These are phyloP conservation scores for Axinella damicornis DNA, from an alignment of 37 sponge, comb jelly and placozoan genomes.

Conservation along the genomic window DNA sequence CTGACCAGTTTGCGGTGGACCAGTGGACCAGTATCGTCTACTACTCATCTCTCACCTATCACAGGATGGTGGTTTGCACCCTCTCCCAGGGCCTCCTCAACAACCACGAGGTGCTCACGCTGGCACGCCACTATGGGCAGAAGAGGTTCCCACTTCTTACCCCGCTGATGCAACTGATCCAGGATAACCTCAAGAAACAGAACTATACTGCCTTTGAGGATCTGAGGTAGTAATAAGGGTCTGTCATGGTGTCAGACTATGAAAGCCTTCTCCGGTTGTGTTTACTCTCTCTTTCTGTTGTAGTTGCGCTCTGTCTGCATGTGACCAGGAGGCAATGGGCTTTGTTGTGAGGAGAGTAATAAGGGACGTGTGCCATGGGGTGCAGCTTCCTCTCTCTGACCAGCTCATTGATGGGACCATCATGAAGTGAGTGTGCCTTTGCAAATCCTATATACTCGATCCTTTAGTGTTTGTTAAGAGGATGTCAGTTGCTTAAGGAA, in stretches of 20 bases:
- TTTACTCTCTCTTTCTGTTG: not conserved
- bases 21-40: too few relatives aligned
- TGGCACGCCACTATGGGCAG: slow-evolving; percentile 85
- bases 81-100: slow-evolving; percentile 73
- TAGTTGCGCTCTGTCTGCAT: slow-evolving; percentile 3
- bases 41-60: not conserved
- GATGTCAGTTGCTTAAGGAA: too few relatives aligned
- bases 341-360: slow-evolving; percentile 45
- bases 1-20: too few relatives aligned
- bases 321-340: slow-evolving; percentile 43
- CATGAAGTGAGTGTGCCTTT: slow-evolving; percentile 67
- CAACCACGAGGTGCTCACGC: slow-evolving; percentile 91
- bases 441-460: not conserved
- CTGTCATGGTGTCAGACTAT: not conserved
- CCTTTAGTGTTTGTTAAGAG: too few relatives aligned
- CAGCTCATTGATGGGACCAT: slow-evolving; percentile 79
- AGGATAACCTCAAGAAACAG: slow-evolving; percentile 58
- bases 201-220: slow-evolving; percentile 57
- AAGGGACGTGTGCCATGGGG: slow-evolving; percentile 30
- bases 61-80: slow-evolving; percentile 51
- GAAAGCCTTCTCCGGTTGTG: not conserved
- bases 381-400: slow-evolving; percentile 65
- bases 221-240: not conserved
- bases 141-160: slow-evolving; percentile 54
- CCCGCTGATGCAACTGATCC: slow-evolving; percentile 57